A percentile compares a stretch with the other conserved stretches of the same genome.
Evolutionary conservation across 2,113 vertebrate species (phyloP).

Genomic region (Atrichornis clamosus): DNA sequence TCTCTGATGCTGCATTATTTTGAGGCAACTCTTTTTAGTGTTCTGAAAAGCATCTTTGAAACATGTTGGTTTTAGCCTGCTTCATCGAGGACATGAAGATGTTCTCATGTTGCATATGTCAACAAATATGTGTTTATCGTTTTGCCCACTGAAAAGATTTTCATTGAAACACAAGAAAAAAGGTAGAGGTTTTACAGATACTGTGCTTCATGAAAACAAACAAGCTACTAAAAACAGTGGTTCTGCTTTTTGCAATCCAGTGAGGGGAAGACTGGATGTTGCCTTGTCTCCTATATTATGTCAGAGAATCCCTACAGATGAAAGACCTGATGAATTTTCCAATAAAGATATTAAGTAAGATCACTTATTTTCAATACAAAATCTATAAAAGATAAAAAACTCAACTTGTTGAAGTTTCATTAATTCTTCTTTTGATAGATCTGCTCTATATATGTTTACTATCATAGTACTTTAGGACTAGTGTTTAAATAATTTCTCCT

Average conservation of each 20-base stretch:
- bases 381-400: not conserved
- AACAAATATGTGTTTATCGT: not conserved
- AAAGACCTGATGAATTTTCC: not conserved
- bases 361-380: not conserved
- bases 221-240: not conserved
- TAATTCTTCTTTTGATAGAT: not conserved
- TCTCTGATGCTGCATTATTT: not conserved
- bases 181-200: not conserved
- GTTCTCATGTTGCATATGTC: not conserved
- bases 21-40: not conserved
- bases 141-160: not conserved
- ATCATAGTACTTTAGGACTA: not conserved
- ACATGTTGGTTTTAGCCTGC: not conserved
- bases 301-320: not conserved
- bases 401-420: rapidly evolving
- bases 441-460: not conserved
- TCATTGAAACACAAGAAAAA: not conserved
- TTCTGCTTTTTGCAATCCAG: not conserved
- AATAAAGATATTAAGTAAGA: not conserved
- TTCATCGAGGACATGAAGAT: not conserved
- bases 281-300: not conserved
- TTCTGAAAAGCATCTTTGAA: not conserved
- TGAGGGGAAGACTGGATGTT: not conserved
- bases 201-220: not conserved
- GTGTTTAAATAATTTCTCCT: not conserved